Evolutionary conservation across 2,113 vertebrate genomes (phyloP), one percentile per base, ranked within the genome.

Genomic region (Ammodytes dubius): DNA sequence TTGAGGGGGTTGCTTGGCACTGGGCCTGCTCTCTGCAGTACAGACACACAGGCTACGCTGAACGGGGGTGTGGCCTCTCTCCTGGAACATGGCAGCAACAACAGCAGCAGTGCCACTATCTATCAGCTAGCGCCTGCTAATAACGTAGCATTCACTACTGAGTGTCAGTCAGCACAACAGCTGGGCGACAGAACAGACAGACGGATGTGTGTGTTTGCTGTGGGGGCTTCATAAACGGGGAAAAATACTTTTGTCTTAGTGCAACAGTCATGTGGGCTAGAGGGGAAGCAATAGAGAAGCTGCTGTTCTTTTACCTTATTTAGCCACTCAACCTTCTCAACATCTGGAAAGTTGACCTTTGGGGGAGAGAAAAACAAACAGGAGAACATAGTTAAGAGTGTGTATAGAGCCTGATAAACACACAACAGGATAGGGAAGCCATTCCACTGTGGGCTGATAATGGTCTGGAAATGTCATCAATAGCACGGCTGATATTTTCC

Each of bases 251-350:
- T 0, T 1, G 4, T 39, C 43, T 64, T 9, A 74, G 57, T 70
- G 17, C 45, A 61, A 53, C 3, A 11, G 47, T 9, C n/a, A n/a
- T 9, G 35, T 39, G 73, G 59, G 17, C 70, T 46, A 70, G 17
- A 14, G 19, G 15, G 63, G 35, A 45, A 0, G 5, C 56, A 75
- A 52, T 6, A 47, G 46, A 27, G 7, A 84, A 50, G 59, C 4
- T 11, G 15, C 0, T 91, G 10, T 68, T 58, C 4, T 49, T 73
- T 84, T 89, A 98, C 97, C 97, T 99, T 98, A 87, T 99, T 99
- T 35, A 99, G 93, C 97, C 97, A 99, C 73, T 99, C 97, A 0
- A 95, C 97, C 88, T 97, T 96, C 82, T 98, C 97, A 77, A 98
- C 96, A 27, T 99, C 97, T 17, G 96, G 97, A 82, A 98, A 98